These are phyloP conservation scores for Rutilus rutilus DNA, from an alignment of 2,113 vertebrate genomes.

Conservation along the genomic window DNA sequence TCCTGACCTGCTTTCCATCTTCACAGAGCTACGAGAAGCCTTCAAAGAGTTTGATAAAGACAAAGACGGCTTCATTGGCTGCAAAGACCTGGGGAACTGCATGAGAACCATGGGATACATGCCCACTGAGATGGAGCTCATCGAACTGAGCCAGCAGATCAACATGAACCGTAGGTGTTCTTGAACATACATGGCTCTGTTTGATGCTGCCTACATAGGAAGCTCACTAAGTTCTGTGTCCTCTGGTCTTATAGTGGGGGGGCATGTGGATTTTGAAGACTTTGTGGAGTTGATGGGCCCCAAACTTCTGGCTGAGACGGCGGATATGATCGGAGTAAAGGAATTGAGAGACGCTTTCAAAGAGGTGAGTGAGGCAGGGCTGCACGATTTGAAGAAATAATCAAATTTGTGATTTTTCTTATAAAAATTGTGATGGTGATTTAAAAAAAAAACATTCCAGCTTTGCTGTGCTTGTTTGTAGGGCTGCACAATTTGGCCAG, in stretches of 20 bases:
- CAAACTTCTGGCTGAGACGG: slow-evolving; percentile 96
- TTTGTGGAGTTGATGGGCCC: slow-evolving; percentile 99
- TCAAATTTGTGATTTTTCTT: background rate
- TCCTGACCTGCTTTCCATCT: background rate
- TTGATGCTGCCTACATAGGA: background rate
- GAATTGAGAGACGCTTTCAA: slow-evolving; percentile 96
- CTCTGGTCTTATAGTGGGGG: slow-evolving; percentile 82
- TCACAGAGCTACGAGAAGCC: slow-evolving; percentile 90
- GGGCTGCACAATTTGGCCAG: no score
- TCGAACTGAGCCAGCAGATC: slow-evolving; percentile 97
- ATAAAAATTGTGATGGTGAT: background rate
- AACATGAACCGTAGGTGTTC: slow-evolving; percentile 93
- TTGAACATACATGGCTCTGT: background rate
- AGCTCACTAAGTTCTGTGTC: background rate
- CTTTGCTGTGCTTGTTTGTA: no score
- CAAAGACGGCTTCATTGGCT: slow-evolving; percentile 96
- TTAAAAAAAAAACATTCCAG: background rate
- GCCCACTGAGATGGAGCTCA: slow-evolving; percentile 99
- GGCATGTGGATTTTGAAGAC: slow-evolving; percentile 98
- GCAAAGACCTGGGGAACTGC: slow-evolving; percentile 96
- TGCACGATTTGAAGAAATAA: background rate
- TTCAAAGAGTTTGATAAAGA: slow-evolving; percentile 98
- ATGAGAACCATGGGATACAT: slow-evolving; percentile 99
- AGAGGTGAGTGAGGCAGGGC: slow-evolving; percentile 83
- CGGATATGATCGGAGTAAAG: slow-evolving; percentile 98